These are phyloP conservation scores for Haplochromis vanheusdeni DNA, from an alignment of 2,113 vertebrate species.

Conservation along the genomic window DNA sequence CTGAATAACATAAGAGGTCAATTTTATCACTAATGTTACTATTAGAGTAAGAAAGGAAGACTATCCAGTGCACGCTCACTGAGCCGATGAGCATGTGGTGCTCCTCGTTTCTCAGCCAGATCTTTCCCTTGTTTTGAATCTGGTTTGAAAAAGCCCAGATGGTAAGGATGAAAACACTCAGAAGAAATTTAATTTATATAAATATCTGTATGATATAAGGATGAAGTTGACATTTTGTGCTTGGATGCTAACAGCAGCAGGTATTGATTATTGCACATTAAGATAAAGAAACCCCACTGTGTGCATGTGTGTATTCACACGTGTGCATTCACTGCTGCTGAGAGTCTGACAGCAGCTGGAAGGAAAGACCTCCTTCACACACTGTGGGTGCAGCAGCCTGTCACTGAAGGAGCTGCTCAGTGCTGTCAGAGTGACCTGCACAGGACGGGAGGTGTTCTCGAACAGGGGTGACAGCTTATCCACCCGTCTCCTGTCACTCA, in stretches of 20 bases:
- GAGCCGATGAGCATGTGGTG: neutral
- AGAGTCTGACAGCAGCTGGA: neutral
- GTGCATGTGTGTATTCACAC: neutral
- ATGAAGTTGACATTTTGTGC: neutral
- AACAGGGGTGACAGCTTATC: neutral
- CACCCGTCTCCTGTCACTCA: neutral
- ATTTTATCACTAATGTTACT: neutral
- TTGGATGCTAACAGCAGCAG: neutral
- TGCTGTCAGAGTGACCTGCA: neutral
- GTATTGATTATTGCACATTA: neutral
- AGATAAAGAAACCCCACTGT: neutral
- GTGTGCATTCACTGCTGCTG: neutral
- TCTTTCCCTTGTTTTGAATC: neutral
- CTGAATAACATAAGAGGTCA: neutral
- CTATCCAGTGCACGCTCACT: neutral
- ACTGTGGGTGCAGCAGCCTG: neutral
- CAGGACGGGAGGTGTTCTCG: neutral
- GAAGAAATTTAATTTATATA: neutral
- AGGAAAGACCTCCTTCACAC: neutral
- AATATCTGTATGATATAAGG: neutral
- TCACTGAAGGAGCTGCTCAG: neutral
- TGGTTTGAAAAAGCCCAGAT: neutral
- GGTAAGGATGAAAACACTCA: neutral
- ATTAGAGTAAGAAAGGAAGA: neutral
- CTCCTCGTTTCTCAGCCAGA: neutral